A percentile compares a stretch with the other conserved stretches of the same genome.
Evolutionary conservation across 2,113 vertebrate species (phyloP).

Genomic region (Parus major): DNA sequence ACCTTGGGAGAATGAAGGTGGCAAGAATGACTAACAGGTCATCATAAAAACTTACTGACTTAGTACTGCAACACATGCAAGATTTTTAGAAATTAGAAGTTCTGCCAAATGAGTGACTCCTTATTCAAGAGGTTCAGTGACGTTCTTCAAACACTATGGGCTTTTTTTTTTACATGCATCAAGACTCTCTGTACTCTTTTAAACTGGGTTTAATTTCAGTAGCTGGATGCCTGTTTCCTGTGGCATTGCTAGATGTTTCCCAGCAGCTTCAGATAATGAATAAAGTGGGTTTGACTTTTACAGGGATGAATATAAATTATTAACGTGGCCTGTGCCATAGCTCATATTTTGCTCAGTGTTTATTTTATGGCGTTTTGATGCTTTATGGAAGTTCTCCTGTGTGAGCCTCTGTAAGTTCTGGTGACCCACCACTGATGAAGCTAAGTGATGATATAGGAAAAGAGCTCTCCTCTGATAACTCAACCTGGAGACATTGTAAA

Average conservation of each 20-base stretch:
- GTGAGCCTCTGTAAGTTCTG: background rate
- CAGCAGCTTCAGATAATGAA: background rate
- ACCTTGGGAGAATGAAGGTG: background rate
- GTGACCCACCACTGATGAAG: background rate
- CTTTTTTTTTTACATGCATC: background rate
- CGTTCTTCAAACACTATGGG: background rate
- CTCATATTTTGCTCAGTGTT: background rate
- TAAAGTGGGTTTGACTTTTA: background rate
- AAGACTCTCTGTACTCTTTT: background rate
- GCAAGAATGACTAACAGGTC: background rate
- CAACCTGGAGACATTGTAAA: background rate
- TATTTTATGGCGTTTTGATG: background rate
- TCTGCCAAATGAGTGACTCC: background rate
- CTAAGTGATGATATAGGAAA: background rate
- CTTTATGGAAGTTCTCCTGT: background rate
- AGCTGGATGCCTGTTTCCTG: background rate
- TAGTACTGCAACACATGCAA: background rate
- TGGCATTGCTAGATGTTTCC: background rate
- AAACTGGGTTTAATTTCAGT: background rate
- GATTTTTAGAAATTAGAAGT: background rate
- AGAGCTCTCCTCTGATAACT: background rate
- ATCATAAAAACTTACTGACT: background rate
- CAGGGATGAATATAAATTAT: background rate
- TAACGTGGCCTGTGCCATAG: background rate
- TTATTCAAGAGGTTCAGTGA: background rate